Base-by-base conservation (phyloP, 2,797 vertebrate species). In the Sarcoramphus papa region DNA sequence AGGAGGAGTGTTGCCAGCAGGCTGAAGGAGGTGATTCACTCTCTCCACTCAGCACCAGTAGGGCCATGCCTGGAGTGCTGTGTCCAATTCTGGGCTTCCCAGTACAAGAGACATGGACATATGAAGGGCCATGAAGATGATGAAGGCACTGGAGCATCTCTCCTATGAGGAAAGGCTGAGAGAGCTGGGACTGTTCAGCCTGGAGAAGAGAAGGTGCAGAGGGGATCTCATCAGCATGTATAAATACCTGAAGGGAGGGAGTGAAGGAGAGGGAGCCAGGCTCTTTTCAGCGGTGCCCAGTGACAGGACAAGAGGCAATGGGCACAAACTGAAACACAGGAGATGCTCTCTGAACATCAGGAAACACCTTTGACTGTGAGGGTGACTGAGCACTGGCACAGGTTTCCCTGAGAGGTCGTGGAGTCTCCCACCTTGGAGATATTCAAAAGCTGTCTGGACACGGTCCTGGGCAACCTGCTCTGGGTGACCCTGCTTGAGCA, bases 391-490 rank as follows among this genome's bases (percentile, higher is more conserved):
- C 33, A 60, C 35, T 56, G 30, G 11, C 48, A 83, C 6, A 37
- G 25, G 22, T 62, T 62, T 11, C 41, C 50, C 22, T 15, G 5
- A 57, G 31, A 62, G 7, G 33, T 0, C 0, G 2, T 2, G 11
- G 28, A 41, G 47, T 14, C 43, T 37, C 48, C 48, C 12, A 25
- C 31, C 24, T 33, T 22, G 5, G 17, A 82, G 33, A 68, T 50
- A 73, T 6, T 90, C 54, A 82, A 76, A 85, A 82, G 37, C 12
- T 24, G 33, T 17, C 20, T 48, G 40, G 30, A 40, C 8, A 25
- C 4, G 12, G 62, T 47, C 30, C 23, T 63, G 27, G 20, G 40
- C 13, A 93, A 54, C 13, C 22, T 21, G 12, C 37, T 76, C 41
- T 31, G 28, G 15, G 30, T 43, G 14, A 57, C 12, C 18, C 30